These are phyloP conservation scores for Lagorchestes hirsutus DNA, from an alignment of 2,797 vertebrate genomes.

Conservation along the genomic window DNA sequence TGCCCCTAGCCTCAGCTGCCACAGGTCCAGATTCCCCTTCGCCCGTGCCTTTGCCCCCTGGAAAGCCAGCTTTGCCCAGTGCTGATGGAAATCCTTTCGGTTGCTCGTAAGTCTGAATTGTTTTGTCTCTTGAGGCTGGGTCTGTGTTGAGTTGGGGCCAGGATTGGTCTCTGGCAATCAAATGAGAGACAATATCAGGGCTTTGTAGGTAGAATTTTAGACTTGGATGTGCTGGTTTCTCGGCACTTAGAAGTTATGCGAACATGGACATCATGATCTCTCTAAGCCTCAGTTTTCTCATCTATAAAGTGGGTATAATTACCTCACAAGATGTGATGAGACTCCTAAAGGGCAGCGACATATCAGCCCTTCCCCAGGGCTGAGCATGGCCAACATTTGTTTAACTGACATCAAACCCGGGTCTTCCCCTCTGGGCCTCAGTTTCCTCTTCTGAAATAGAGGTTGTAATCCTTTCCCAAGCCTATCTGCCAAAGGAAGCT, in stretches of 20 bases:
- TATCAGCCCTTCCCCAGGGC: background rate
- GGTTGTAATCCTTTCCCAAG: background rate
- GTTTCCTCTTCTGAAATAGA: background rate
- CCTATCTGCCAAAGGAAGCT: background rate
- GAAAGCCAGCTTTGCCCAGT: constrained; percentile 81
- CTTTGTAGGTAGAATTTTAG: background rate
- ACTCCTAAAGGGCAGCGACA: background rate
- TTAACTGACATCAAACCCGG: background rate
- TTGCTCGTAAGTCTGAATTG: constrained; percentile 79
- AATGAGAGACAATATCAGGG: background rate
- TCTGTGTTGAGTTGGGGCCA: background rate
- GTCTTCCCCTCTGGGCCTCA: background rate
- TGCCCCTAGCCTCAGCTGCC: constrained; percentile 74
- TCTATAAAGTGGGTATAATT: background rate
- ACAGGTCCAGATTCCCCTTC: constrained; percentile 80
- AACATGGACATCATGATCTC: background rate
- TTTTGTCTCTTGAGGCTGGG: background rate
- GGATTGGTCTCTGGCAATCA: background rate
- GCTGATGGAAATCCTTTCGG: constrained; percentile 78
- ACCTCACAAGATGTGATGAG: background rate
- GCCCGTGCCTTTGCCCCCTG: constrained; percentile 84
- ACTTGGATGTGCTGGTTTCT: background rate
- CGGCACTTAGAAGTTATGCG: background rate
- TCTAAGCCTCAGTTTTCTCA: background rate
- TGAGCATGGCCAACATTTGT: background rate